Evolutionary conservation across 2,113 vertebrate genomes (phyloP), one percentile per base, ranked within the genome.

Genomic region (Oriolus oriolus): DNA sequence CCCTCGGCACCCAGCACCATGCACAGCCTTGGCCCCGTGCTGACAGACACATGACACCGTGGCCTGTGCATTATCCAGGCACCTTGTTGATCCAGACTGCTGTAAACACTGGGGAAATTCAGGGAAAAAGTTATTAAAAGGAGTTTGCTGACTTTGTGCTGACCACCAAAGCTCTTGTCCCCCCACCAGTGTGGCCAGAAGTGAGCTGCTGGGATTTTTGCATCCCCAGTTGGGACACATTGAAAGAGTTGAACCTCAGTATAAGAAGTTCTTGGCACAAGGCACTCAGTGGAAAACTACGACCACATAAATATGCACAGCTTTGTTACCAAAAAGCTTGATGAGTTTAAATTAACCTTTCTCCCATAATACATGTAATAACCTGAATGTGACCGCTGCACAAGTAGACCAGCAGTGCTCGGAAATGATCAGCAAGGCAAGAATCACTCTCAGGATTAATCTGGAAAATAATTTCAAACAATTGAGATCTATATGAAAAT

Each of bases 381-480:
- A 73, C 50, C 50, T 39, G 50, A 54, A 23, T 18, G 10, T 1
- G 2, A 28, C 49, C 1, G 3, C 52, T 41, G 56, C 63, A 57
- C 26, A 20, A 17, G 7, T 19, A 31, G 7, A 57, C 68, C 87
- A 57, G 53, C 65, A 39, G 31, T 9, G 1, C 76, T 84, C 2
- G 0, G 56, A 86, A 93, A 52, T 23, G 19, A 91, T 68, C 88
- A 18, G 42, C n/a, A 42, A 70, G 74, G 77, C 92, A 61, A 79
- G 75, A 95, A 91, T 86, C 84, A 86, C 81, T 95, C 88, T 49
- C 0, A 37, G 91, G 77, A 84, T 87, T 97, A 75, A 96, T 91
- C 26, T 80, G 78, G 76, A 81, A 90, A 93, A 88, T 54, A 28
- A 74, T 94, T 96, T 91, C 84, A 95, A 94, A 96, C 95, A 93